phyloP scores from a whole-genome alignment of 2,113 vertebrate genomes.

The Brevimyrus niger region DNA sequence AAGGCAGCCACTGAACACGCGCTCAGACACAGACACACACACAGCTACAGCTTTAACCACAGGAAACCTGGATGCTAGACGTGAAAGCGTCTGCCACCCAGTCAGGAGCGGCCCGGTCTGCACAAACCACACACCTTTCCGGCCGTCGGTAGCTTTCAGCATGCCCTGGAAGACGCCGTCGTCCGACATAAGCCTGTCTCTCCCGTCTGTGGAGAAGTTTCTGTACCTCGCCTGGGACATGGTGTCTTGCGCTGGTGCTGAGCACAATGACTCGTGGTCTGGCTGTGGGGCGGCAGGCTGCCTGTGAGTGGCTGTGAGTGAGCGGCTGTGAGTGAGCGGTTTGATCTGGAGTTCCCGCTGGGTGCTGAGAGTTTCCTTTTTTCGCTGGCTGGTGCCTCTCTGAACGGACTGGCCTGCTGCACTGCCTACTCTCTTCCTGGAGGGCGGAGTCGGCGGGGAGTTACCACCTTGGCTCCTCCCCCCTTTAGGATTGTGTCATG shows the following conservation, averaged over 20 bases:
- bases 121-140: constrained; percentile 55
- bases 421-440: constrained; percentile 40
- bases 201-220: constrained; percentile 56
- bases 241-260: not conserved
- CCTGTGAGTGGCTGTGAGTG: not conserved
- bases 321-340: not conserved
- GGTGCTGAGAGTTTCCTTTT: constrained; percentile 13
- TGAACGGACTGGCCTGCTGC: constrained; percentile 50
- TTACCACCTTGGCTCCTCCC: constrained; percentile 45
- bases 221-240: constrained; percentile 56
- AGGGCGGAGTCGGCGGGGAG: constrained; percentile 37
- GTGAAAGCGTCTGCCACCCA: not conserved
- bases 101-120: not conserved
- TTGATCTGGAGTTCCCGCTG: not conserved
- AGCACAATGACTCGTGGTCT: no score
- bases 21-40: not conserved
- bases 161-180: constrained; percentile 61
- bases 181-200: constrained; percentile 57
- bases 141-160: constrained; percentile 62
- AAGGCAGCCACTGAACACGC: not conserved
- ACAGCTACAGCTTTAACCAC: not conserved
- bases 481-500: constrained; percentile 16
- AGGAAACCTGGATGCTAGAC: not conserved
- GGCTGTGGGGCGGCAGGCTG: constrained; percentile 8
- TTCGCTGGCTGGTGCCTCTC: constrained; percentile 45